A percentile compares a stretch with the other conserved stretches of the same genome.
These are phyloP conservation scores for Linnaemya tessellans DNA, from an alignment of 2,888 invertebrate species.

Conservation along the genomic window DNA sequence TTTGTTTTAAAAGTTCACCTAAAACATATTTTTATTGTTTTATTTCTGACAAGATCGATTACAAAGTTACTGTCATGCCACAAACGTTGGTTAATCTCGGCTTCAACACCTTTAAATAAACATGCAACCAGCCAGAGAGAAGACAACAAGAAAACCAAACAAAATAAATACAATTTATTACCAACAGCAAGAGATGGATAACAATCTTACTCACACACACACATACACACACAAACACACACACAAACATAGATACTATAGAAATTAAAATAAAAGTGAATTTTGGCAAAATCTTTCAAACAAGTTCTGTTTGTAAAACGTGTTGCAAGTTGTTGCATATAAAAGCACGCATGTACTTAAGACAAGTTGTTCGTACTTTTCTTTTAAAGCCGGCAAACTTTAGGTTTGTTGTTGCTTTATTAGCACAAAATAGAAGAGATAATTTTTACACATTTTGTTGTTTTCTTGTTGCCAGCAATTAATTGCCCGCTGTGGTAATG, in stretches of 20 bases:
- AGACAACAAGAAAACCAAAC: background rate
- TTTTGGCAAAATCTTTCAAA: slow-evolving; percentile 31
- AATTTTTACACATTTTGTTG: slow-evolving; percentile 51
- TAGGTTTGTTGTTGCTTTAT: background rate
- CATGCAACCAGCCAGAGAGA: slow-evolving; percentile 21
- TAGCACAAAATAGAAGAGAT: slow-evolving; percentile 22
- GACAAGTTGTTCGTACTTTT: background rate
- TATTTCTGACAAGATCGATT: slow-evolving; percentile 27
- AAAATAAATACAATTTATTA: background rate
- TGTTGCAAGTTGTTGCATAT: slow-evolving; percentile 27
- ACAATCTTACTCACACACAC: slow-evolving; percentile 14
- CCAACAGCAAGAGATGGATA: background rate
- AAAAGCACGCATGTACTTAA: slow-evolving; percentile 16
- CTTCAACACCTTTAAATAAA: slow-evolving; percentile 32
- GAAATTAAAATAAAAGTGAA: background rate
- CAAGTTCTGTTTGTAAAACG: slow-evolving; percentile 29
- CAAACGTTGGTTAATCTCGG: slow-evolving; percentile 44
- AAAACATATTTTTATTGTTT: slow-evolving; percentile 13
- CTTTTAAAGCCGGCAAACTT: slow-evolving; percentile 31
- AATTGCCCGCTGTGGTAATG: slow-evolving; percentile 59
- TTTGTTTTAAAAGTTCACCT: slow-evolving; percentile 4
- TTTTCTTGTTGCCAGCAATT: slow-evolving; percentile 31
- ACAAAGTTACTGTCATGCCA: slow-evolving; percentile 63
- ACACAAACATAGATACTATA: background rate
- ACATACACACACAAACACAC: slow-evolving; percentile 7